phyloP scores from a whole-genome alignment of 2,888 invertebrate species.

The Lissonota sp. region DNA sequence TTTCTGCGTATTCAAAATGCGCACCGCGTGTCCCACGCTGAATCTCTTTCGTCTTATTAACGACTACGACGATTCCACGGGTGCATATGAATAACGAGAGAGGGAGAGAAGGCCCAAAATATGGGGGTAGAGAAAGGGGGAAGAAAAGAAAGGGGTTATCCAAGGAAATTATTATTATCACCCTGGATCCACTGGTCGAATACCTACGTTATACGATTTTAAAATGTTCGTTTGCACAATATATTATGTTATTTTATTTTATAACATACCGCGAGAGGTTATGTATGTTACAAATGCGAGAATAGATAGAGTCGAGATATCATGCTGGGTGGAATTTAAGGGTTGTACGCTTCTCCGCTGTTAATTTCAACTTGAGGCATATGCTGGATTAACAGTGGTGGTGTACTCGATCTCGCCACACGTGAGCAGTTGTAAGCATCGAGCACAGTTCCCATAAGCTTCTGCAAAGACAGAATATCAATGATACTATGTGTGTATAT shows the following conservation, averaged over 20 bases:
- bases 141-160: slow-evolving; percentile 7
- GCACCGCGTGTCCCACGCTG: slow-evolving; percentile 38
- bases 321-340: slow-evolving; percentile 55
- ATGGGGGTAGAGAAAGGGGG: neutral
- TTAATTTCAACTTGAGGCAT: slow-evolving; percentile 34
- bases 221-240: slow-evolving; percentile 34
- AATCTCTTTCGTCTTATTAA: slow-evolving; percentile 64
- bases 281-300: slow-evolving; percentile 45
- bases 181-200: slow-evolving; percentile 51
- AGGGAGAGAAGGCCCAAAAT: slow-evolving; percentile 19
- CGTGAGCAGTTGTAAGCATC: no score
- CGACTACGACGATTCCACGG: slow-evolving; percentile 62
- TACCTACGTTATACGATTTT: slow-evolving; percentile 51
- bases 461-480: no score
- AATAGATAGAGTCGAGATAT: slow-evolving; percentile 53
- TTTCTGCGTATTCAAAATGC: slow-evolving; percentile 59
- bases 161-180: slow-evolving; percentile 54
- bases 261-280: slow-evolving; percentile 14
- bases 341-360: slow-evolving; percentile 33
- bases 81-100: slow-evolving; percentile 58
- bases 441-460: no score
- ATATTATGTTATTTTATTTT: slow-evolving; percentile 47
- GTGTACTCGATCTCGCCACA: no score
- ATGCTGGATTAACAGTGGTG: no score
- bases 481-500: no score